Evolutionary conservation across 2,797 vertebrate genomes (phyloP), one percentile per base, ranked within the genome.

Genomic region (Gastrophryne carolinensis): DNA sequence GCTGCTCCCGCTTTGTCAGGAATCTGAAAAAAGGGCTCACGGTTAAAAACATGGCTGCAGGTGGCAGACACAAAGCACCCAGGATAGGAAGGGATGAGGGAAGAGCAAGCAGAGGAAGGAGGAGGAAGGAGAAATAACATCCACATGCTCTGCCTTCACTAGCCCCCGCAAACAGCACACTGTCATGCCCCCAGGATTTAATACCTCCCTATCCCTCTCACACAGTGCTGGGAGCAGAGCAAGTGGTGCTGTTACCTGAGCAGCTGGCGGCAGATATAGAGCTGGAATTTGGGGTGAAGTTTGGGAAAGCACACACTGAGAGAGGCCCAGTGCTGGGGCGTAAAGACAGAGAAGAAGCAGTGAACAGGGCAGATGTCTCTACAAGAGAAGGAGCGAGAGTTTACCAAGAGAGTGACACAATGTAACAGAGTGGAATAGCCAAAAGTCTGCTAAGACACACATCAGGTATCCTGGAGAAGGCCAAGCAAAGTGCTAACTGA

Each of bases 261-360:
- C 95, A 98, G 96, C 90, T 98, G 96, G 91, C 95, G 97, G 97
- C 94, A 96, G 98, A 99, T 96, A 98, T 97, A 98, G 88, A 97
- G 95, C 96, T 98, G 96, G 94, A 98, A 95, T 97, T 98, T 98
- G 94, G 96, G 96, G 86, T 97, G 95, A 83, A 98, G 97, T 85
- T 96, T 98, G 92, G 95, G 95, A 88, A 99, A 96, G 97, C 96
- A 98, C 90, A 98, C 92, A 98, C 94, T 96, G 91, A 98, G 95
- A 92, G 94, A 97, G 82, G 96, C 96, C 96, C 97, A 98, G 93
- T 98, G 95, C 80, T 95, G 95, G 94, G 96, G 94, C 90, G 95
- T 96, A 92, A 98, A 98, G 93, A 98, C 94, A 96, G 96, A 99
- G 93, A 98, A 95, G 95, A 98, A 98, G 94, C 91, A 98, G 94